A percentile compares a stretch with the other conserved stretches of the same genome.
Evolutionary conservation across 2,797 vertebrate species (phyloP).

Genomic region (Spea hammondii): DNA sequence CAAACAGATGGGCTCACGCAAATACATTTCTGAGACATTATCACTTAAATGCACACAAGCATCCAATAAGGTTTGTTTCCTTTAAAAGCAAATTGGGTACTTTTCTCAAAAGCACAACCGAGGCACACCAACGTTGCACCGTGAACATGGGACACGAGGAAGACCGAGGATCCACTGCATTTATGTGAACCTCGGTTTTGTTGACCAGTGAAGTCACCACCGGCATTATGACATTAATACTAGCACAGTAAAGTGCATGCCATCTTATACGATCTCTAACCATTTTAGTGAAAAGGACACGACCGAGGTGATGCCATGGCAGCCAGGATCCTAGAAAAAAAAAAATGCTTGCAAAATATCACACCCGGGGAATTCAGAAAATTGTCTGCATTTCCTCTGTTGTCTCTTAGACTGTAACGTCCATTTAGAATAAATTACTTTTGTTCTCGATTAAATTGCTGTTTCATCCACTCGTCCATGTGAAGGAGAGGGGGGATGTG

Average conservation of each 20-base stretch:
- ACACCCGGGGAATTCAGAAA: background rate
- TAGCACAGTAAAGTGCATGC: background rate
- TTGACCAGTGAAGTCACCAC: too few relatives aligned
- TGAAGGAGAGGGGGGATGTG: background rate
- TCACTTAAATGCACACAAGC: background rate
- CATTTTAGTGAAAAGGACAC: background rate
- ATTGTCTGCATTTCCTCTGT: constrained; percentile 13
- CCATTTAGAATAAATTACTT: constrained; percentile 48
- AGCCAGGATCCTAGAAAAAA: background rate
- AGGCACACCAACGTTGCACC: background rate
- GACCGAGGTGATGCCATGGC: background rate
- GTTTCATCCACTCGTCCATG: constrained; percentile 2
- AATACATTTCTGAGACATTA: background rate
- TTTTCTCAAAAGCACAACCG: background rate
- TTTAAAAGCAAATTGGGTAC: background rate
- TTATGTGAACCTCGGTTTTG: background rate
- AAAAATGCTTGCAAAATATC: background rate
- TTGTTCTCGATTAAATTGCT: constrained; percentile 16
- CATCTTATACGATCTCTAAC: background rate
- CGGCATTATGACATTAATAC: background rate
- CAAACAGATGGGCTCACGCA: background rate
- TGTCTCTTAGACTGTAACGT: constrained; percentile 4
- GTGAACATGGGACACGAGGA: background rate
- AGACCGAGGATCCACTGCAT: background rate
- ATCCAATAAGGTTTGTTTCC: background rate